Percentiles rank a stretch among this genome's conserved stretches.
Evolutionary conservation across 1,140 invertebrate species (phyloP).

Genomic region (Habropoda laboriosa): DNA sequence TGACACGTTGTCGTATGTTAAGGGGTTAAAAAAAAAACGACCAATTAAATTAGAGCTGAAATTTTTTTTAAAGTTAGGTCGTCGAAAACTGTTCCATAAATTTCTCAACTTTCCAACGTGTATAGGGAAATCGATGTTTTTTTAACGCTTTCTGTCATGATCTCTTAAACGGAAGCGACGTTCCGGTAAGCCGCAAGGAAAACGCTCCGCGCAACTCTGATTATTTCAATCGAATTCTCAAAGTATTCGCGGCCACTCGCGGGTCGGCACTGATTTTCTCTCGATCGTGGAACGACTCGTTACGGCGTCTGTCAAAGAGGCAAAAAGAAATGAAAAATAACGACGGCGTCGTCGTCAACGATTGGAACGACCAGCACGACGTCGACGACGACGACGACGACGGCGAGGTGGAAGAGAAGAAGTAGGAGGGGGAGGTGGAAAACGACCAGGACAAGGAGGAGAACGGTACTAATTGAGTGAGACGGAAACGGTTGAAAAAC

Average conservation of each 20-base stretch:
- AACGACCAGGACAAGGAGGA: neutral
- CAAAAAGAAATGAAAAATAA: slow-evolving; percentile 43
- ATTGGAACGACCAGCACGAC: neutral
- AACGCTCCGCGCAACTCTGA: neutral
- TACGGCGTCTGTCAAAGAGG: slow-evolving; percentile 31
- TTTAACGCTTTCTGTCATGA: too few relatives aligned
- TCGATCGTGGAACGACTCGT: slow-evolving; percentile 31
- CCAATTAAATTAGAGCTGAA: too few relatives aligned
- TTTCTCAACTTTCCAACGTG: too few relatives aligned
- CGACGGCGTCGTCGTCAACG: neutral
- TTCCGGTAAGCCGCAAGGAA: neutral
- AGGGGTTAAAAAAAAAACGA: too few relatives aligned
- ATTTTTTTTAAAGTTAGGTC: too few relatives aligned
- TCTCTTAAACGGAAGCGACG: neutral
- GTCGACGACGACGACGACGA: neutral
- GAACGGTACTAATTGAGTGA: slow-evolving; percentile 44
- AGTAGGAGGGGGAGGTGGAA: too few relatives aligned
- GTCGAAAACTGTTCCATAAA: too few relatives aligned
- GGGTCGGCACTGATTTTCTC: slow-evolving; percentile 13
- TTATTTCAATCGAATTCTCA: slow-evolving; percentile 26
- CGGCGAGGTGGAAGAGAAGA: neutral
- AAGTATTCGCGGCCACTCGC: slow-evolving; percentile 14
- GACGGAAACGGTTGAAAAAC: slow-evolving; percentile 35
- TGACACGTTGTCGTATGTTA: too few relatives aligned
- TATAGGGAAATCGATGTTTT: too few relatives aligned